phyloP scores from a whole-genome alignment of 2,888 invertebrate species.

The Tethea ocularis region DNA sequence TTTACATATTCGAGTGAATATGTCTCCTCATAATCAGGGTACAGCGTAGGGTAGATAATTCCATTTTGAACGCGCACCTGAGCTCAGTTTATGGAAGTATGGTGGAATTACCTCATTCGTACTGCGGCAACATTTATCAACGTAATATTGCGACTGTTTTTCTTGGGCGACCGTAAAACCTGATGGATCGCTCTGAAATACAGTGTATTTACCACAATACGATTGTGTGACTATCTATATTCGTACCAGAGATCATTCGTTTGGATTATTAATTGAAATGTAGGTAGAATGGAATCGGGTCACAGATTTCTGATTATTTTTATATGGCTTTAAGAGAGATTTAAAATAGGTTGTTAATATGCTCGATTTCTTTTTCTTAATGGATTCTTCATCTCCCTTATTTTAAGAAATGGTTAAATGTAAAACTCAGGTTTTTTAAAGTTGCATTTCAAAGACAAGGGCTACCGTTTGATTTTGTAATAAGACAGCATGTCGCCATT shows the following conservation, averaged over 20 bases:
- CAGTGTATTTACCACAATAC: not conserved
- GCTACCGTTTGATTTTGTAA: too few relatives aligned
- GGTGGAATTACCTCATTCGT: constrained; percentile 32
- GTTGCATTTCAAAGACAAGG: too few relatives aligned
- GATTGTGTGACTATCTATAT: not conserved
- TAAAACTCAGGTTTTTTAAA: too few relatives aligned
- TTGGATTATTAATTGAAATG: not conserved
- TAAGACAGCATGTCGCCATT: too few relatives aligned
- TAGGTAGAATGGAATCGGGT: too few relatives aligned
- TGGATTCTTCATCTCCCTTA: too few relatives aligned
- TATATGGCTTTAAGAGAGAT: too few relatives aligned
- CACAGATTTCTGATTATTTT: too few relatives aligned
- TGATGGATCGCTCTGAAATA: constrained; percentile 11
- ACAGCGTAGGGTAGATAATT: constrained; percentile 34
- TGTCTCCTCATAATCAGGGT: constrained; percentile 32
- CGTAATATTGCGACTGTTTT: constrained; percentile 22
- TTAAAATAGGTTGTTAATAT: too few relatives aligned
- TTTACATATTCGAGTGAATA: not conserved
- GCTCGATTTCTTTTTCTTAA: too few relatives aligned
- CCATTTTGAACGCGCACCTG: constrained; percentile 43
- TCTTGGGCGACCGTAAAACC: constrained; percentile 19
- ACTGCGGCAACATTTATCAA: constrained; percentile 28
- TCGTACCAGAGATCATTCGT: not conserved
- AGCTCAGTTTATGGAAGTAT: constrained; percentile 26
- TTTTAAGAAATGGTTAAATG: too few relatives aligned